Conservation (phyloP, 2,888 invertebrate genomes). For the Apodemia mormo region DNA sequence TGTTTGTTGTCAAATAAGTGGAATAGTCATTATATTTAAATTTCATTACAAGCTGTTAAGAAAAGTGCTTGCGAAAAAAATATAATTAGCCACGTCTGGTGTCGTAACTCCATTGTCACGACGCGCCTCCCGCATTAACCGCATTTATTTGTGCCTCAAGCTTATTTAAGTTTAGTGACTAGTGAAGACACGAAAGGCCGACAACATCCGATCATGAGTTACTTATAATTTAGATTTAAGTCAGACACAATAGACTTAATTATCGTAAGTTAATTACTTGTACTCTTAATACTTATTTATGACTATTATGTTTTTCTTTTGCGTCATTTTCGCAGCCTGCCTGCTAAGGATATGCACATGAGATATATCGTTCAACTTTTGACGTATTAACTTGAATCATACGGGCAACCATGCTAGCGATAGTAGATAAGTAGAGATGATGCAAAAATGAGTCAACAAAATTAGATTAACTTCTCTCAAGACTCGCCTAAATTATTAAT, state of each 20-base stretch:
- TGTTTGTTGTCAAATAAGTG: slow-evolving; percentile 17
- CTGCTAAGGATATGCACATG: no score
- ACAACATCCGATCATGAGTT: neutral
- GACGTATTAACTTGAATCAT: no score
- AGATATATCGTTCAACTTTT: no score
- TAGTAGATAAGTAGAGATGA: no score
- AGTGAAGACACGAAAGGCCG: neutral
- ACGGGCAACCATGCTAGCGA: no score
- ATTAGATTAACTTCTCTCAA: no score
- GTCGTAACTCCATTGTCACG: slow-evolving; percentile 60
- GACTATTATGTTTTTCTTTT: neutral
- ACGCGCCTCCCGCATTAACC: slow-evolving; percentile 50
- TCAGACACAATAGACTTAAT: neutral
- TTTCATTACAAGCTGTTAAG: slow-evolving; percentile 25
- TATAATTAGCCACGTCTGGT: slow-evolving; percentile 57
- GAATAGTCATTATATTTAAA: slow-evolving; percentile 30
- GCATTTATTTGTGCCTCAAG: slow-evolving; percentile 36
- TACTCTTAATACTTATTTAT: neutral
- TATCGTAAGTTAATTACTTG: neutral
- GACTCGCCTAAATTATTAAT: no score
- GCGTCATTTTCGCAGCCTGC: neutral
- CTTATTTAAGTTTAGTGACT: slow-evolving; percentile 16
- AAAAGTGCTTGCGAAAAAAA: slow-evolving; percentile 40
- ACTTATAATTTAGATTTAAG: neutral
- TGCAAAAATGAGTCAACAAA: no score